Percentiles rank a stretch among this genome's conserved stretches.
Conservation (phyloP, 2,888 invertebrate species). For the Dynastes grantii region DNA sequence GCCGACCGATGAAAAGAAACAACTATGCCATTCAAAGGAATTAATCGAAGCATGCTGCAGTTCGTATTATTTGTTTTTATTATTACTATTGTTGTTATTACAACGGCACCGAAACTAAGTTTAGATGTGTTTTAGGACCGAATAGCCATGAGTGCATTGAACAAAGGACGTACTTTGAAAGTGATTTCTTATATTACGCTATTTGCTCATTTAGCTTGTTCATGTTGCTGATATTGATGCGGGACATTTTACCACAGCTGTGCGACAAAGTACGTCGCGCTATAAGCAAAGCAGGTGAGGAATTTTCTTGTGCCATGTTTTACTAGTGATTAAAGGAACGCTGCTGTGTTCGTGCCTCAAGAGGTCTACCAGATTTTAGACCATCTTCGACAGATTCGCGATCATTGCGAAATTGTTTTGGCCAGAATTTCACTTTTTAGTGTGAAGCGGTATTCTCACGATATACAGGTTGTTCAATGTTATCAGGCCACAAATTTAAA, state of each 20-base stretch:
- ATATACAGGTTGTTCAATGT: too few species aligned
- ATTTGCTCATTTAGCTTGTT: not conserved
- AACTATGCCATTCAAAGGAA: constrained; percentile 55
- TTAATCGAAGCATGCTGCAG: constrained; percentile 65
- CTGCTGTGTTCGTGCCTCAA: too few species aligned
- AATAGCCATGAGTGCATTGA: constrained; percentile 55
- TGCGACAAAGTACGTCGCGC: too few species aligned
- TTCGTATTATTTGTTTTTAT: constrained; percentile 53
- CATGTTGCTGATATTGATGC: not conserved
- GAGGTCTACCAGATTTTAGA: too few species aligned
- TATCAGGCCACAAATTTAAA: too few species aligned
- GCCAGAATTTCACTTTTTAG: too few species aligned
- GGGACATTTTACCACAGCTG: not conserved
- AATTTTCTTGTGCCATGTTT: too few species aligned
- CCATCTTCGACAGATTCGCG: too few species aligned
- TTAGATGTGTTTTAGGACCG: constrained; percentile 27
- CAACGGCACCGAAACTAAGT: not conserved
- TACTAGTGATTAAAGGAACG: too few species aligned
- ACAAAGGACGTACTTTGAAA: constrained; percentile 56
- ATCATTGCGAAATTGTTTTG: too few species aligned
- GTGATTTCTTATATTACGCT: not conserved
- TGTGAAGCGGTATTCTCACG: too few species aligned
- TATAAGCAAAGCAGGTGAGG: too few species aligned
- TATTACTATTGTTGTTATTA: not conserved
- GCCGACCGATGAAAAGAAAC: constrained; percentile 53